A percentile compares a stretch with the other conserved stretches of the same genome.
Conservation (phyloP, 2,113 vertebrate genomes). For the Nerophis ophidion region DNA sequence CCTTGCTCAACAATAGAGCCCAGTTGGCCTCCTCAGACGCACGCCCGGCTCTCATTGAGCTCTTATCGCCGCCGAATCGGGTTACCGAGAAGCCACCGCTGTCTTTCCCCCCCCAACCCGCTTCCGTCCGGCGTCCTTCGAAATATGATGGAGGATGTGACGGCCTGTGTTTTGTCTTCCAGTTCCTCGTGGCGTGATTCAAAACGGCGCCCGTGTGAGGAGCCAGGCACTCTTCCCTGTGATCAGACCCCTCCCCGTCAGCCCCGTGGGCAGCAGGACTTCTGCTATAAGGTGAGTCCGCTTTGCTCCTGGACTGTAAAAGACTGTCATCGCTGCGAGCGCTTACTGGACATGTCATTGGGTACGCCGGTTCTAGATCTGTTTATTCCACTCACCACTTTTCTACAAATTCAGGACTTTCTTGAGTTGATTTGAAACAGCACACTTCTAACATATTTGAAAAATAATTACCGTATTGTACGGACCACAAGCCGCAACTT, state of each 20-base stretch:
- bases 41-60: constrained; percentile 39
- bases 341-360: no score
- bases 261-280: constrained; percentile 86
- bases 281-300: constrained; percentile 83
- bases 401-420: no score
- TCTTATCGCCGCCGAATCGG: constrained; percentile 19
- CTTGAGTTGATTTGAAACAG: no score
- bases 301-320: no score
- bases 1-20: constrained; percentile 64
- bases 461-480: no score
- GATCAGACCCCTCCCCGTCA: constrained; percentile 89
- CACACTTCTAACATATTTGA: no score
- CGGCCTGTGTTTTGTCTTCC: constrained; percentile 20
- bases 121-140: background rate
- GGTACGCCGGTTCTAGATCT: no score
- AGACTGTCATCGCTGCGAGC: no score
- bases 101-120: constrained; percentile 3
- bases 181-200: constrained; percentile 95
- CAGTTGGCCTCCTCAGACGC: constrained; percentile 44
- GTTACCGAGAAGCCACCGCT: constrained; percentile 14
- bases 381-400: no score
- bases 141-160: constrained; percentile 2
- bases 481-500: no score
- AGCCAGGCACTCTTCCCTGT: constrained; percentile 91
- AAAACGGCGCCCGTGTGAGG: constrained; percentile 91